phyloP scores from a whole-genome alignment of 1,140 invertebrate species.

The Drosophila obscura region DNA sequence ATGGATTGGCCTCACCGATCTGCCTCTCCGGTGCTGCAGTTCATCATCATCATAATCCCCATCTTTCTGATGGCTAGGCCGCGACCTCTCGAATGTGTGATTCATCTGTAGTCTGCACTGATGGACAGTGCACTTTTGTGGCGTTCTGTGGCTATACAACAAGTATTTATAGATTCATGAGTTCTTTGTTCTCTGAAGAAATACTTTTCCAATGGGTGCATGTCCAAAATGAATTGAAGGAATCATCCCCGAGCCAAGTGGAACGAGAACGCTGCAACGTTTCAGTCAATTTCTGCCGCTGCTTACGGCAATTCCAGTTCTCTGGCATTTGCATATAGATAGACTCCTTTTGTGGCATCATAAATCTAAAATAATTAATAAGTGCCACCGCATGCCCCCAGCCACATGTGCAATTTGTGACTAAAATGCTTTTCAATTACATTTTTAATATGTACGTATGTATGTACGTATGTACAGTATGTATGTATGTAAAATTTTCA shows the following conservation, averaged over 20 bases:
- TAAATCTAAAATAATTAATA: constrained; percentile 77
- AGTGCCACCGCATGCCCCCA: constrained; percentile 39
- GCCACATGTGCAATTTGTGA: constrained; percentile 29
- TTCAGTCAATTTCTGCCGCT: constrained; percentile 5
- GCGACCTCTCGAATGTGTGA: too few species aligned
- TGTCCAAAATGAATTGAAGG: too few species aligned
- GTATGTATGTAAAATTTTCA: constrained; percentile 4
- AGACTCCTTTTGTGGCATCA: constrained; percentile 29
- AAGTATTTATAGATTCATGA: constrained; percentile 65
- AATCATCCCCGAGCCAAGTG: not conserved
- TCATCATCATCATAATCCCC: constrained; percentile 31
- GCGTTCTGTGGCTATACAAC: too few species aligned
- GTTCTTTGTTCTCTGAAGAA: constrained; percentile 10
- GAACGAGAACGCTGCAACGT: not conserved
- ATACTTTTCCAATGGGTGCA: too few species aligned
- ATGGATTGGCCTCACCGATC: constrained; percentile 11
- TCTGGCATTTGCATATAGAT: constrained; percentile 67
- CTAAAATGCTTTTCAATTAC: constrained; percentile 69
- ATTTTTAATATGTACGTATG: constrained; percentile 54
- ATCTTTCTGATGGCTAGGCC: constrained; percentile 17
- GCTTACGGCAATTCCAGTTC: constrained; percentile 5
- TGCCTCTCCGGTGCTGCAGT: constrained; percentile 9
- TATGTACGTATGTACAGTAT: too few species aligned
- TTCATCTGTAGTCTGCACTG: too few species aligned
- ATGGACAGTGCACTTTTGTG: constrained; percentile 2